Base-by-base conservation (phyloP, 2,113 vertebrate genomes). In the Echinops telfairi region DNA sequence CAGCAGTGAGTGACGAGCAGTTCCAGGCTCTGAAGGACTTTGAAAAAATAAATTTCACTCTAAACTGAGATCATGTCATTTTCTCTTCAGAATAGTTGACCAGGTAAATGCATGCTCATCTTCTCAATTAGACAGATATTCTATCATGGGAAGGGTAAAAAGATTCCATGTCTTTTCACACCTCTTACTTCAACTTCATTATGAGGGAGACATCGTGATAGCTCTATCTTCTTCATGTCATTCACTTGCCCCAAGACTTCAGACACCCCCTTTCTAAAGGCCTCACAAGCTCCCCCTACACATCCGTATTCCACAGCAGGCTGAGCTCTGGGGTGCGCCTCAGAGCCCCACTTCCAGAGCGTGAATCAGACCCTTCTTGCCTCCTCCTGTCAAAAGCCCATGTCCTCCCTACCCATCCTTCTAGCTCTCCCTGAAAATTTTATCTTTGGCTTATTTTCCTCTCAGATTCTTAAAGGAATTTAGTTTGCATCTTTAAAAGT, bases 91-190 rank as follows among this genome's bases (percentile, higher is more conserved):
- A 80, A 17, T 15, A 53, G 33, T 95, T 81, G 87, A 73, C 40
- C 1, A 97, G 89, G 96, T 81, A 40, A 88, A 94, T 11, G 83
- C 89, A 94, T 93, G 15, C 80, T 75, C 77, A 57, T 31, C 68
- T 94, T 96, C 96, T 96, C 95, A 96, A 96, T 95, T 80, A 85
- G 95, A 92, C 43, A 38, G 71, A 58, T 95, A n/a, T 92, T 94
- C 90, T 95, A 22, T 82, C 64, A 88, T 88, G 88, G 16, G 10
- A 90, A 83, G 27, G 20, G 85, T 87, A 91, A 93, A 96, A 43
- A 86, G 76, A 89, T 87, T 57, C 58, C 57, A 29, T 76, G 33
- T 75, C 62, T 83, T 86, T 94, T 71, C 53, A 85, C 14, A 87
- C 10, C 64, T 90, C 68, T 92, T 71, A 88, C 60, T 90, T 71